Evolutionary conservation across 2,797 vertebrate genomes (phyloP).

Genomic region (Luscinia megarhynchos): DNA sequence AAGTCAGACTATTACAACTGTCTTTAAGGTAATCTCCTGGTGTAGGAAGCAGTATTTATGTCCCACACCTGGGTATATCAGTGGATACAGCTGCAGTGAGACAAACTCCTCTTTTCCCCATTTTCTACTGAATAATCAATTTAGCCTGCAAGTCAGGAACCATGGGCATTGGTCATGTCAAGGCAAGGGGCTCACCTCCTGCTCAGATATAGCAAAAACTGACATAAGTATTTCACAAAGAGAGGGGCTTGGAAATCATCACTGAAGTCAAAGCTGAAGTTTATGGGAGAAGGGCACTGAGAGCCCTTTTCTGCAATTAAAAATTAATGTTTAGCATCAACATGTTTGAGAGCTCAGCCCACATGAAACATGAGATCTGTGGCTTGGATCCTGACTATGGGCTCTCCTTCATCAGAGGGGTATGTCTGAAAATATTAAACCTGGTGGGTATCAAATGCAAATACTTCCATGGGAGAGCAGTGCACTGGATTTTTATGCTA

Average conservation of each 20-base stretch:
- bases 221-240: neutral
- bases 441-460: neutral
- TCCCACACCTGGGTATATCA: neutral
- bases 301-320: neutral
- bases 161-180: fast-evolving
- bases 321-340: fast-evolving
- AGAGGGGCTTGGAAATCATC: neutral
- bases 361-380: fast-evolving
- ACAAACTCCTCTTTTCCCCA: neutral
- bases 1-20: slow-evolving; percentile 7
- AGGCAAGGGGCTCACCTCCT: neutral
- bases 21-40: slow-evolving; percentile 3
- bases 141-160: neutral
- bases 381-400: neutral
- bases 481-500: neutral
- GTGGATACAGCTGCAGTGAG: neutral
- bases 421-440: neutral
- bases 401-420: neutral
- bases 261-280: fast-evolving
- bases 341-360: neutral
- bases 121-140: neutral
- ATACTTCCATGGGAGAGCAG: neutral
- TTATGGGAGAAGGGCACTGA: neutral
- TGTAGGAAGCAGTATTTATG: neutral
- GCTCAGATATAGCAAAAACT: neutral